Evolutionary conservation across 2,113 vertebrate genomes (phyloP), one percentile per base, ranked within the genome.

Genomic region (Ptyas mucosa): DNA sequence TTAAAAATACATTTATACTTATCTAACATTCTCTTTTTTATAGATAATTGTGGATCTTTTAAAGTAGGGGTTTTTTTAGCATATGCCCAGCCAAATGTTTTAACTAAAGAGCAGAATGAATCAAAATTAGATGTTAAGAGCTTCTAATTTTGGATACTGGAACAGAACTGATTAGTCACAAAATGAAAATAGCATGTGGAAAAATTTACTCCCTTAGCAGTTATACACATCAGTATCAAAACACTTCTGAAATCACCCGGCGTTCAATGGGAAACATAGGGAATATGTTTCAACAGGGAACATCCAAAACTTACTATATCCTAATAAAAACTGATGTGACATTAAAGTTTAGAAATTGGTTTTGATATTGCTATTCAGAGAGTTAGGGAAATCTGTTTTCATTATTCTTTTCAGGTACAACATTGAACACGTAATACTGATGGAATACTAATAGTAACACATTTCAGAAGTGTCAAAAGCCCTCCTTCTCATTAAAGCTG

Each of bases 371-470:
- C 52, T 95, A 90, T 93, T 87, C 90, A 85, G 92, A 46, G 89
- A 94, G 94, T 94, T 93, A 92, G 61, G 90, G 52, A 46, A n/a
- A 91, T 94, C 90, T 8, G 0, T 92, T 88, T 92, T 91, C 92
- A 95, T 92, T 96, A 95, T 11, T n/a, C 46, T 52, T 93, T 92
- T 91, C 88, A 26, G 85, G 61, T 0, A 0, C 51, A 20, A 21
- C 95, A 95, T 91, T 93, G 90, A 94, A 46, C 92, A 94, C 23
- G 54, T 4, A 61, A 85, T n/a, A 93, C 5, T 86, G 87, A 93
- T 94, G 88, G 94, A 95, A 95, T 89, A 89, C 94, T 64, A 92
- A 21, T 20, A 24, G 53, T 87, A 58, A 91, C 64, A 95, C 94
- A 96, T 90, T 54, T 51, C n/a, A 86, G 85, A 1, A 57, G 88